A percentile compares a stretch with the other conserved stretches of the same genome.
Evolutionary conservation across 2,113 vertebrate species (phyloP).

Genomic region (Pitta sordida): DNA sequence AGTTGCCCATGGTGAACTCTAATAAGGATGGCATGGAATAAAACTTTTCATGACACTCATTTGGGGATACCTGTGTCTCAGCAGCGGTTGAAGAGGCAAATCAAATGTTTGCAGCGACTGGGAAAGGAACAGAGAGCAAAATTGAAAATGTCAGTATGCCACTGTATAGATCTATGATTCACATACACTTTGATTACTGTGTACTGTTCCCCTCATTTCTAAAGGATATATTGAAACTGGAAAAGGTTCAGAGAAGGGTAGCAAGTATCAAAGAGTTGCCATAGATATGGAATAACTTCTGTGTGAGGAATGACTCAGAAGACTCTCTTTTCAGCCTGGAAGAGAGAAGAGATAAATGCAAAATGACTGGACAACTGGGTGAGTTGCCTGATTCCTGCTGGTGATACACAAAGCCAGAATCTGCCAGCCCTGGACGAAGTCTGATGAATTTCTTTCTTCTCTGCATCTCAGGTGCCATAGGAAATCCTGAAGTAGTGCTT

Average conservation of each 20-base stretch:
- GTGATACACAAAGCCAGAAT: background rate
- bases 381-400: background rate
- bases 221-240: background rate
- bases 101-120: background rate
- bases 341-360: background rate
- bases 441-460: background rate
- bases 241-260: conserved; percentile 17
- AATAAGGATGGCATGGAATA: background rate
- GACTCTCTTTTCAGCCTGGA: background rate
- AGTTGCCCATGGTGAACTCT: background rate
- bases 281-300: background rate
- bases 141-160: conserved; percentile 12
- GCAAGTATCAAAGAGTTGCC: background rate
- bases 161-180: background rate
- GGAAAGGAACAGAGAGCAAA: background rate
- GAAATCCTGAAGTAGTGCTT: background rate
- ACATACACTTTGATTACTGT: background rate
- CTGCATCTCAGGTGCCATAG: background rate
- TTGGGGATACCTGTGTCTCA: conserved; percentile 16
- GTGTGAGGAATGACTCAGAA: background rate
- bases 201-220: background rate
- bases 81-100: background rate
- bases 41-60: background rate
- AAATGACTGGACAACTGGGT: background rate
- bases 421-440: background rate